Percentiles rank a stretch among this genome's conserved stretches.
Evolutionary conservation across 2,888 invertebrate species (phyloP).

Genomic region (Acleris cristana): DNA sequence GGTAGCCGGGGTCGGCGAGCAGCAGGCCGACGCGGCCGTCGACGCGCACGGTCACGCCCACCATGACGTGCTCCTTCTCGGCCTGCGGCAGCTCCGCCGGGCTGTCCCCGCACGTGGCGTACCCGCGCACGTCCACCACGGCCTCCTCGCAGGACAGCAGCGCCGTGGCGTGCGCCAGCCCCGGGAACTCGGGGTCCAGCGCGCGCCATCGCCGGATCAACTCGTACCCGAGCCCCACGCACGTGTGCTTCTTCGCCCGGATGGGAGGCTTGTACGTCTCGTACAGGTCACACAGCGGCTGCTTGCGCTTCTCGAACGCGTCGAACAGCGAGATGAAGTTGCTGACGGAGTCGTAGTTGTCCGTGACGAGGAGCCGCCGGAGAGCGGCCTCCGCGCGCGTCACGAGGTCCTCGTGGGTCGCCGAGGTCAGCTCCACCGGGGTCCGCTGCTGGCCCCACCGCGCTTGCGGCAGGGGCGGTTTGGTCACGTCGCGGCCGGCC

Average conservation of each 20-base stretch:
- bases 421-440: slow-evolving; percentile 59
- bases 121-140: slow-evolving; percentile 83
- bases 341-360: slow-evolving; percentile 95
- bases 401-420: slow-evolving; percentile 91
- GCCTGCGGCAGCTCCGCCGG: slow-evolving; percentile 85
- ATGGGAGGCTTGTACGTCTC: slow-evolving; percentile 91
- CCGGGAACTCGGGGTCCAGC: slow-evolving; percentile 85
- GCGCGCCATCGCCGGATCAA: slow-evolving; percentile 86
- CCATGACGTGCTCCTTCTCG: slow-evolving; percentile 95
- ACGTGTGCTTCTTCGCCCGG: slow-evolving; percentile 91
- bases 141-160: slow-evolving; percentile 96
- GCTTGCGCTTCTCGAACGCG: slow-evolving; percentile 84
- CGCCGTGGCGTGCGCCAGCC: slow-evolving; percentile 83
- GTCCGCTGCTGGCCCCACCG: slow-evolving; percentile 69
- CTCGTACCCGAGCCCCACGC: slow-evolving; percentile 94
- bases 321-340: slow-evolving; percentile 90
- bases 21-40: slow-evolving; percentile 90
- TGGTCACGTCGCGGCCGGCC: slow-evolving; percentile 48
- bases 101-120: slow-evolving; percentile 81
- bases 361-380: slow-evolving; percentile 91
- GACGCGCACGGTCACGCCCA: slow-evolving; percentile 89
- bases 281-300: slow-evolving; percentile 88
- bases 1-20: slow-evolving; percentile 95
- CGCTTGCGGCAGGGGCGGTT: slow-evolving; percentile 54
- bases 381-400: slow-evolving; percentile 91